Conservation (phyloP, 2,797 vertebrate species). For the Sciurus carolinensis region DNA sequence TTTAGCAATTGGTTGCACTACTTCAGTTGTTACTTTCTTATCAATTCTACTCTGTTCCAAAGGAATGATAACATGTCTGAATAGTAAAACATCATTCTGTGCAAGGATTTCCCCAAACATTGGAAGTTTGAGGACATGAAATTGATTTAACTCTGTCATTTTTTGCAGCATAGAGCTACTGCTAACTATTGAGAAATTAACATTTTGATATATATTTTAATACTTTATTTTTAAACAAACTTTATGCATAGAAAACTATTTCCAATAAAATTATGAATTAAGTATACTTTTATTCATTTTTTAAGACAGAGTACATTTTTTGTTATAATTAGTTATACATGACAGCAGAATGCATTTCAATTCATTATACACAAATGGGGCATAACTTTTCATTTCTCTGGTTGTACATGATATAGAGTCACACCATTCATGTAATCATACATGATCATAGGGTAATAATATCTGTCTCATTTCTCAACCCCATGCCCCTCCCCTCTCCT, state of each 20-base stretch:
- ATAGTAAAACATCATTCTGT: background rate
- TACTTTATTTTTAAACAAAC: background rate
- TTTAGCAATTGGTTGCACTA: background rate
- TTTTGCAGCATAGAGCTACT: background rate
- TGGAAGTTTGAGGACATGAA: background rate
- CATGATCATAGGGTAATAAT: too few species aligned
- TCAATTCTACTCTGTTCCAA: background rate
- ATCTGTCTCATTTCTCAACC: too few species aligned
- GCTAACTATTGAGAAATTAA: constrained; percentile 16
- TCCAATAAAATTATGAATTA: background rate
- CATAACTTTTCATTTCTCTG: too few species aligned
- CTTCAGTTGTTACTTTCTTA: background rate
- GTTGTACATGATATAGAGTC: too few species aligned
- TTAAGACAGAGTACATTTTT: too few species aligned
- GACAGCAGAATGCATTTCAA: too few species aligned
- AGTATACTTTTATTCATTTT: background rate
- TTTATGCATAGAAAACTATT: background rate
- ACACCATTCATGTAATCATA: too few species aligned
- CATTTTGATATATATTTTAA: background rate
- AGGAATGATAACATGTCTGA: background rate
- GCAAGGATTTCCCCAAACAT: background rate
- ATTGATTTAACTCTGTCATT: background rate
- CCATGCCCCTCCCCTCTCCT: too few species aligned
- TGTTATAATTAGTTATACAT: too few species aligned
- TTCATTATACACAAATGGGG: too few species aligned